These are phyloP conservation scores for Porites rus DNA, from an alignment of 92 coral and sea anemone genomes.

Conservation along the genomic window DNA sequence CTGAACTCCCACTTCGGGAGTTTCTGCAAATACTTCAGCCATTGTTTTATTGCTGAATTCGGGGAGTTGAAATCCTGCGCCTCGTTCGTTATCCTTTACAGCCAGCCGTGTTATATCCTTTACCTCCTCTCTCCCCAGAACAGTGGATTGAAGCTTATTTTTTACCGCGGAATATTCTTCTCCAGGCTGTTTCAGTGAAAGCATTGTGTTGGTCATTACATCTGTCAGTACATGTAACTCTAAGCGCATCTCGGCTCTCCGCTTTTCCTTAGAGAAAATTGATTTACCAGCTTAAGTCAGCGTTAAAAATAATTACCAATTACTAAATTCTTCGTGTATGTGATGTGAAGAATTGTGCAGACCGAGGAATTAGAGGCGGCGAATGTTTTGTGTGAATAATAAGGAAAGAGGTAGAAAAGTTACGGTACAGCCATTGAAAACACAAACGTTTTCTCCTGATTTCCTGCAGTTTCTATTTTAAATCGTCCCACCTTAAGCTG, in stretches of 20 bases:
- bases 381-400: too few species aligned
- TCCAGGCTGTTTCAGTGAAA: constrained; percentile 30
- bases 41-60: background rate
- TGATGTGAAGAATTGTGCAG: too few species aligned
- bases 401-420: too few species aligned
- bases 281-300: background rate
- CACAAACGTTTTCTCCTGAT: too few species aligned
- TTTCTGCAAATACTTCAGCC: background rate
- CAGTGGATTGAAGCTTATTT: constrained; percentile 1
- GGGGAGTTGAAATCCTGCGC: constrained; percentile 5
- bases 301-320: too few species aligned
- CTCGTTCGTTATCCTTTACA: background rate
- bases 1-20: constrained; percentile 21
- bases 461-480: too few species aligned
- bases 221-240: background rate
- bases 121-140: constrained; percentile 18
- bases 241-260: background rate
- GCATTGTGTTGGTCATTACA: background rate
- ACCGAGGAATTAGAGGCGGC: too few species aligned
- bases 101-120: background rate
- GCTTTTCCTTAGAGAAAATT: background rate
- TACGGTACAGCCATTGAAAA: too few species aligned
- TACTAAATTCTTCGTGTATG: too few species aligned
- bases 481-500: too few species aligned
- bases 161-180: constrained; percentile 6